Conservation (phyloP, 1,140 invertebrate species). For the Drosophila burlai region DNA sequence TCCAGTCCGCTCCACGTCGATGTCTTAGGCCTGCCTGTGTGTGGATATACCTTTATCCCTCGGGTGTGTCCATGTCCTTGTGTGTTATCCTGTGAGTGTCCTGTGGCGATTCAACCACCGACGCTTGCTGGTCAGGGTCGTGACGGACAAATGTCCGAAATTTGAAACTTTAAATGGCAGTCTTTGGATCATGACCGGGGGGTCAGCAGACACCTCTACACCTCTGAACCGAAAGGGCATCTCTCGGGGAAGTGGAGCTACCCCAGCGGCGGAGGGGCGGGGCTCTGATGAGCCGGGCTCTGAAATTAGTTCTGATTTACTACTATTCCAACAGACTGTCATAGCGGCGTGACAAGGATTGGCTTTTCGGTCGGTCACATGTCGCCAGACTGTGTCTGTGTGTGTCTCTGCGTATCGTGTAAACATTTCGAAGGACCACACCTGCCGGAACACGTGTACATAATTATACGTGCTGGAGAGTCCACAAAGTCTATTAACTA, state of each 20-base stretch:
- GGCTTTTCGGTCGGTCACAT: constrained; percentile 41
- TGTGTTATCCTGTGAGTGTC: constrained; percentile 34
- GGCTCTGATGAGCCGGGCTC: constrained; percentile 21
- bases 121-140: constrained; percentile 37
- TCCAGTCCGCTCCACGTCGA: constrained; percentile 42
- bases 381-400: constrained; percentile 19
- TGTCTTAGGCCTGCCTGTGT: constrained; percentile 67
- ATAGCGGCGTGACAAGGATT: constrained; percentile 43
- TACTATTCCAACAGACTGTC: constrained; percentile 44
- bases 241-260: constrained; percentile 5
- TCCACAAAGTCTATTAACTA: constrained; percentile 31
- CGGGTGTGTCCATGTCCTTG: constrained; percentile 28
- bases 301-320: constrained; percentile 62
- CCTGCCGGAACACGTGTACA: constrained; percentile 46
- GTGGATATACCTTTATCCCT: constrained; percentile 31
- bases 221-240: constrained; percentile 6
- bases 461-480: constrained; percentile 37
- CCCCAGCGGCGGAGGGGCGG: constrained; percentile 47
- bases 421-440: constrained; percentile 41
- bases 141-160: constrained; percentile 81
- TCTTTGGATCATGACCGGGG: constrained; percentile 33
- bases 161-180: constrained; percentile 77
- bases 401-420: constrained; percentile 41
- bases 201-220: constrained; percentile 16
- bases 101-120: constrained; percentile 44